A percentile compares a stretch with the other conserved stretches of the same genome.
phyloP scores from a whole-genome alignment of 2,113 vertebrate genomes.

The Synodontis membranacea region DNA sequence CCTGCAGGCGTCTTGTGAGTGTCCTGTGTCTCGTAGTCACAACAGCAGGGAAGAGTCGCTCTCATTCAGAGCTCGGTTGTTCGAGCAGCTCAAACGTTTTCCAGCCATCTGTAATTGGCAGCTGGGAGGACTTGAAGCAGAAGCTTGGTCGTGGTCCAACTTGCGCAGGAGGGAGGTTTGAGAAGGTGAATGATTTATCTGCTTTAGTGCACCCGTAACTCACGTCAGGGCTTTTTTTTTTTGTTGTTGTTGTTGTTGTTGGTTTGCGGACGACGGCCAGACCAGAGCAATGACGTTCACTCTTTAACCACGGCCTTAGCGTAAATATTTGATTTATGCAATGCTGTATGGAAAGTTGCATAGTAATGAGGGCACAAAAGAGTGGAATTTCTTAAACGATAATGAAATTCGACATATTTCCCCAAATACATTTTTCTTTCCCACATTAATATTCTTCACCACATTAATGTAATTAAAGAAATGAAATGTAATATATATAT shows the following conservation, averaged over 20 bases:
- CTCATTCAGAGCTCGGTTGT: slow-evolving; percentile 40
- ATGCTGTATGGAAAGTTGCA: background rate
- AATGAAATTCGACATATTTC: background rate
- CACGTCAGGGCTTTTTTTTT: background rate
- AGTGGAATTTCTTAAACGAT: background rate
- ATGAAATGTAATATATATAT: slow-evolving; percentile 57
- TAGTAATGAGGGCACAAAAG: background rate
- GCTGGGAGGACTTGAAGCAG: slow-evolving; percentile 51
- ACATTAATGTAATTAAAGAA: slow-evolving; percentile 60
- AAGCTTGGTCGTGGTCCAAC: slow-evolving; percentile 45
- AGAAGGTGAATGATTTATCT: slow-evolving; percentile 53
- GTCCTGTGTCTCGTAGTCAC: slow-evolving; percentile 18
- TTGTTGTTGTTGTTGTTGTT: no score
- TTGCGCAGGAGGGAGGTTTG: slow-evolving; percentile 42
- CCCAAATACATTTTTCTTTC: background rate
- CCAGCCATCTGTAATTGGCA: slow-evolving; percentile 58
- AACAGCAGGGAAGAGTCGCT: slow-evolving; percentile 45
- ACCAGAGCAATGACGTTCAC: background rate
- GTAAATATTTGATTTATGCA: background rate
- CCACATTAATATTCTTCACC: slow-evolving; percentile 42
- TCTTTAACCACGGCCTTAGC: background rate
- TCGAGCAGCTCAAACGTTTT: slow-evolving; percentile 51
- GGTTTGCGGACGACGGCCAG: background rate
- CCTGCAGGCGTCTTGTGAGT: slow-evolving; percentile 45
- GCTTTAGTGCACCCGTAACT: slow-evolving; percentile 26